phyloP scores from a whole-genome alignment of 2,888 invertebrate genomes.

The Cataglyphis livida region DNA sequence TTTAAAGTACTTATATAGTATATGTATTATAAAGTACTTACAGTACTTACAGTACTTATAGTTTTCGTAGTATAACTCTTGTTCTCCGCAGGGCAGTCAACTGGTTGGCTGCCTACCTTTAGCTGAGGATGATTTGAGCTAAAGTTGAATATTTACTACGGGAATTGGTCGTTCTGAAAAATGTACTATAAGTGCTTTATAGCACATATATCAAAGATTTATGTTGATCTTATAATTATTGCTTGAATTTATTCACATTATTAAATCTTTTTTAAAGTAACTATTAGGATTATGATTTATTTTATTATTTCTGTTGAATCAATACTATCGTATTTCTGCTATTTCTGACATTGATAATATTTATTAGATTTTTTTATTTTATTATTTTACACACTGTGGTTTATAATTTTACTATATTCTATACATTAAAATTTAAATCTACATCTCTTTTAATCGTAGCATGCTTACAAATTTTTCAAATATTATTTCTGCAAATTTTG shows the following conservation, averaged over 20 bases:
- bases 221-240: too few relatives aligned
- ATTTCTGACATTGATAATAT: background rate
- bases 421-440: background rate
- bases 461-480: background rate
- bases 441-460: background rate
- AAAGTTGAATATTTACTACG: too few relatives aligned
- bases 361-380: background rate
- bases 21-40: background rate
- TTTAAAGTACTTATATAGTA: background rate
- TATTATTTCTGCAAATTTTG: constrained; percentile 11
- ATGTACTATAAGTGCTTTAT: too few relatives aligned
- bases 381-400: background rate
- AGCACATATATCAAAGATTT: too few relatives aligned
- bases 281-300: background rate
- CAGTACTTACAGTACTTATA: background rate
- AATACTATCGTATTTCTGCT: background rate
- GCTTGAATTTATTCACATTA: background rate
- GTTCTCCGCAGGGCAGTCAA: too few relatives aligned
- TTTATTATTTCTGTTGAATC: background rate
- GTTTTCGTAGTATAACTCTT: too few relatives aligned
- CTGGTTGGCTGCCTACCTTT: too few relatives aligned
- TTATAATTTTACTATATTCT: background rate
- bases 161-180: too few relatives aligned
- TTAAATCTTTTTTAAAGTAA: background rate
- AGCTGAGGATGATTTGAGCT: too few relatives aligned